Evolutionary conservation across 1,140 invertebrate genomes (phyloP).

Genomic region (Gryllus bimaculatus): DNA sequence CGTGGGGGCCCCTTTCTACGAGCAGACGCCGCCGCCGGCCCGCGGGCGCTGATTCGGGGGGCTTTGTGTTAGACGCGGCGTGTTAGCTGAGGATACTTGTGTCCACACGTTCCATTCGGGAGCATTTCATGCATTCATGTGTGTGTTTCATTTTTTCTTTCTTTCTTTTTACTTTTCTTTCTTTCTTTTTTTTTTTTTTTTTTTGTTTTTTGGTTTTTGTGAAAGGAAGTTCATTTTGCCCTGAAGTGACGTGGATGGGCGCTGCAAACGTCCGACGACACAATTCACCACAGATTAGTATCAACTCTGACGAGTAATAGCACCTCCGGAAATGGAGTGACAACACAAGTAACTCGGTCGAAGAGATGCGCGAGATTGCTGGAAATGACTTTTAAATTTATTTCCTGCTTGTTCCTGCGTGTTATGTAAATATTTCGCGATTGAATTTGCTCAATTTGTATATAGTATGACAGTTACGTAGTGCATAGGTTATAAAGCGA

Average conservation of each 20-base stretch:
- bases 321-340: neutral
- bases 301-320: neutral
- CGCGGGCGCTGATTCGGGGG: neutral
- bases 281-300: neutral
- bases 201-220: too few species aligned
- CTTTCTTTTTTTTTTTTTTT: too few species aligned
- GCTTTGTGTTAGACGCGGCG: neutral
- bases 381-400: neutral
- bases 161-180: too few species aligned
- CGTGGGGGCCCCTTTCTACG: too few species aligned
- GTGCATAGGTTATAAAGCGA: too few species aligned
- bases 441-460: too few species aligned
- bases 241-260: neutral
- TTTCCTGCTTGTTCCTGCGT: too few species aligned
- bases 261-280: neutral
- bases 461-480: too few species aligned
- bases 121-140: neutral
- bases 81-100: neutral
- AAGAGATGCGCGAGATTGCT: neutral
- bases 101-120: neutral
- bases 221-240: neutral
- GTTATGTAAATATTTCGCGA: too few species aligned
- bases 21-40: too few species aligned
- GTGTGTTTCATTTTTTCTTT: too few species aligned
- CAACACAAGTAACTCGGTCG: neutral